Evolutionary conservation across 2,888 invertebrate genomes (phyloP).

Genomic region (Latheticus oryzae): DNA sequence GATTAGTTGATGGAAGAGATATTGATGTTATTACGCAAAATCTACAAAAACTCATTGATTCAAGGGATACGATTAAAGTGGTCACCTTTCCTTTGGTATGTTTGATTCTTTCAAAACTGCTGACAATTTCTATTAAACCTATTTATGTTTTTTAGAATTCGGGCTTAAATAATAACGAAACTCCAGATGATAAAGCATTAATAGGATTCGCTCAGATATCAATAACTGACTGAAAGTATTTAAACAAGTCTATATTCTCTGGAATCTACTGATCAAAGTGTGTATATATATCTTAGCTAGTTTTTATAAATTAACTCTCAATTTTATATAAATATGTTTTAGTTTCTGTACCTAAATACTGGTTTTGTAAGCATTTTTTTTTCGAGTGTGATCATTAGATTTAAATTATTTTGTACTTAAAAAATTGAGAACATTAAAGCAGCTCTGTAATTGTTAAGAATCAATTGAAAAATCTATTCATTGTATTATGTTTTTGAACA

Average conservation of each 20-base stretch:
- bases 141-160: conserved; percentile 69
- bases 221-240: conserved; percentile 78
- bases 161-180: conserved; percentile 78
- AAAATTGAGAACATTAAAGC: conserved; percentile 25
- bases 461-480: conserved; percentile 31
- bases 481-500: conserved; percentile 24
- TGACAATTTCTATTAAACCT: too few species aligned
- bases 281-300: conserved; percentile 52
- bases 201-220: conserved; percentile 98
- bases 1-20: conserved; percentile 92
- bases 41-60: conserved; percentile 90
- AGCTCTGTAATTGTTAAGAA: conserved; percentile 27
- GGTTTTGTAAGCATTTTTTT: conserved; percentile 30
- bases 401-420: conserved; percentile 57
- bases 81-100: conserved; percentile 89
- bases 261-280: conserved; percentile 60
- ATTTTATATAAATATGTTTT: conserved; percentile 32
- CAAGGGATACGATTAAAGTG: conserved; percentile 74
- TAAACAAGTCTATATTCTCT: conserved; percentile 49
- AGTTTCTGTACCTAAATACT: too few species aligned
- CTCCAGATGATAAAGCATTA: conserved; percentile 93
- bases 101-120: neutral
- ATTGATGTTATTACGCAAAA: conserved; percentile 92
- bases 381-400: conserved; percentile 54
- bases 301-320: conserved; percentile 45